Conservation (phyloP, 2,888 invertebrate species). For the Rhopalosiphum nymphaeae region DNA sequence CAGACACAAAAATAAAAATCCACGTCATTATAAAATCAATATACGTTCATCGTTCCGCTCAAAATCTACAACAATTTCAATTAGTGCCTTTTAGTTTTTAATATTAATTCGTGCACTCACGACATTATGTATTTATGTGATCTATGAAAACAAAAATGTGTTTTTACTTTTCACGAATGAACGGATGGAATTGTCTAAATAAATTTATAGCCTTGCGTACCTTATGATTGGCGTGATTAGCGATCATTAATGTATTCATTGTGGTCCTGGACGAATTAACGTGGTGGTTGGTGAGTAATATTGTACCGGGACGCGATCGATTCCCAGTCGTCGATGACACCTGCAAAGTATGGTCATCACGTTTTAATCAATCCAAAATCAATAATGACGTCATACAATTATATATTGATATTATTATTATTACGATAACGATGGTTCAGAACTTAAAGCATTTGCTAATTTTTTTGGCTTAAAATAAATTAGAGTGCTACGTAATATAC, state of each 20-base stretch:
- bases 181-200: neutral
- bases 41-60: too few relatives aligned
- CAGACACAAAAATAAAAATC: too few relatives aligned
- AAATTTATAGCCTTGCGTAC: neutral
- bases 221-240: slow-evolving; percentile 41
- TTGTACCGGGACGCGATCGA: slow-evolving; percentile 32
- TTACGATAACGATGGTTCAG: neutral
- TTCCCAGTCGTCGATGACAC: slow-evolving; percentile 53
- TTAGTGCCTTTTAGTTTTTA: neutral
- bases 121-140: neutral
- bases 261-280: slow-evolving; percentile 20
- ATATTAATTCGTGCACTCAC: too few relatives aligned
- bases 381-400: neutral
- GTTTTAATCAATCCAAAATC: neutral
- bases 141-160: neutral
- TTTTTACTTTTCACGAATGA: neutral
- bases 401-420: neutral
- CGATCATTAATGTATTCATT: slow-evolving; percentile 70
- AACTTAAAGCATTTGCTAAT: neutral
- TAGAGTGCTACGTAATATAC: neutral
- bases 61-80: neutral
- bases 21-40: too few relatives aligned
- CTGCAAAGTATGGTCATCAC: neutral
- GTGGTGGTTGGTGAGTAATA: slow-evolving; percentile 37
- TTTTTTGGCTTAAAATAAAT: neutral